Conservation (phyloP, 2,113 vertebrate genomes). For the human region GRCh38 chr5:96230501-96231000, state of each 20-base stretch:
- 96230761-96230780: neutral
- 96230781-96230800: neutral
- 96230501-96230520: conserved; percentile 12
- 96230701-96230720: neutral
- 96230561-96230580: neutral
- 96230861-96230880: neutral
- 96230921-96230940: neutral
- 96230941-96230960: neutral
- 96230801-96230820: neutral
- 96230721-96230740: neutral
- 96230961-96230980: neutral
- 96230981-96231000: neutral
- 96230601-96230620: neutral
- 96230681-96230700: neutral
- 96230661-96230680: conserved; percentile 25
- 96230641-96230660: conserved; percentile 7
- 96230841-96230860: neutral
- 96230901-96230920: neutral
- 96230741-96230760: conserved; percentile 17
- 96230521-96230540: conserved; percentile 46
- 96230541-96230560: conserved; percentile 9
- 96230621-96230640: conserved; percentile 1
- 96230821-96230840: neutral
- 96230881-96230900: neutral
- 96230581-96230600: neutral